phyloP scores from a whole-genome alignment of 2,888 invertebrate species.

The Pristionchus maxplancki region DNA sequence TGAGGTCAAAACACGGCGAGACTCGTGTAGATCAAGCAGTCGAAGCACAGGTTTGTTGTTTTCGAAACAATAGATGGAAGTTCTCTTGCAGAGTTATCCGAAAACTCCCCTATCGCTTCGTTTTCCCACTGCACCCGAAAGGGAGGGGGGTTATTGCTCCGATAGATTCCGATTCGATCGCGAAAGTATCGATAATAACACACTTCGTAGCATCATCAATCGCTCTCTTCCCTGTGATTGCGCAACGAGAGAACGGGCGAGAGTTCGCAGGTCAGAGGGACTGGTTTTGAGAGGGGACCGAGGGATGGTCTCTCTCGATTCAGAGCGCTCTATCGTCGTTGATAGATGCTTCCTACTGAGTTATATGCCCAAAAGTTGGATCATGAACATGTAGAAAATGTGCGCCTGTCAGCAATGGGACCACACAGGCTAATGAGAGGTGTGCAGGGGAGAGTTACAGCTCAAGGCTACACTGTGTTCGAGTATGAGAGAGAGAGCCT shows the following conservation, averaged over 20 bases:
- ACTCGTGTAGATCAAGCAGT: not conserved
- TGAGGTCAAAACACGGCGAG: not conserved
- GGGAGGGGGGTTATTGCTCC: not conserved
- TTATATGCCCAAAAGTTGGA: no score
- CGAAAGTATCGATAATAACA: constrained; percentile 6
- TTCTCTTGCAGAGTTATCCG: not conserved
- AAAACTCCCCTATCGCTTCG: no score
- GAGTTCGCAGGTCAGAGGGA: constrained; percentile 36
- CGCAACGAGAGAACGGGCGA: constrained; percentile 1
- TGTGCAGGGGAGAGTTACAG: not conserved
- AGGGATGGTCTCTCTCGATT: not conserved
- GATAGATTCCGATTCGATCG: not conserved
- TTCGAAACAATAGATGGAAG: no score
- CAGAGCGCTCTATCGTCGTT: not conserved
- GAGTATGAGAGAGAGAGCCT: not conserved
- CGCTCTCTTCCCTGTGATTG: not conserved
- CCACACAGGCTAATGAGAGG: constrained; percentile 1
- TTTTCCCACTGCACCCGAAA: not conserved
- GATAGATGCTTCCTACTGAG: no score
- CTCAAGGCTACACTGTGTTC: not conserved
- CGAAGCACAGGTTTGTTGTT: not conserved
- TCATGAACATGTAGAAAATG: no score
- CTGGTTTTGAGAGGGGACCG: constrained; percentile 14
- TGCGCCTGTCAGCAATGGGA: no score
- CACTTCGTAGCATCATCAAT: not conserved